Conservation (phyloP, 2,888 invertebrate species). For the Hymenopus coronatus region DNA sequence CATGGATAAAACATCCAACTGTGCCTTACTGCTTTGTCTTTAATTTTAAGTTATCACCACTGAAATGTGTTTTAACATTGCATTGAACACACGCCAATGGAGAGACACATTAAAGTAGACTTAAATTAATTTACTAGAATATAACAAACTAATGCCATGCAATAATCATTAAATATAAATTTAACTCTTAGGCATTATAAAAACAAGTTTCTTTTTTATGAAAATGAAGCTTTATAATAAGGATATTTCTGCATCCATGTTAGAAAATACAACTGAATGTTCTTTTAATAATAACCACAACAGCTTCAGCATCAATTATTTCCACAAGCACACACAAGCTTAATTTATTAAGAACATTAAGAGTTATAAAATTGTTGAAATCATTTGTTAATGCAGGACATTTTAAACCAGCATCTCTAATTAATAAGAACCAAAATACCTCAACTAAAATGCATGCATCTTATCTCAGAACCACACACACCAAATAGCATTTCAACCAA, state of each 20-base stretch:
- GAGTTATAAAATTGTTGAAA: background rate
- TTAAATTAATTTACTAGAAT: background rate
- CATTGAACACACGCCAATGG: background rate
- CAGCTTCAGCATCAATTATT: background rate
- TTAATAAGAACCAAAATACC: background rate
- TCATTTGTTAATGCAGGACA: background rate
- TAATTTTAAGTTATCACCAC: background rate
- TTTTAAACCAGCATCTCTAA: background rate
- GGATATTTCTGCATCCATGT: background rate
- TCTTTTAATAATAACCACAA: background rate
- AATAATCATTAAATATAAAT: background rate
- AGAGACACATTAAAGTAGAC: background rate
- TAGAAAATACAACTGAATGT: background rate
- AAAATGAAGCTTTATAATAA: background rate
- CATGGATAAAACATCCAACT: background rate
- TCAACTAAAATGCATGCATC: background rate
- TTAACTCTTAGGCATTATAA: background rate
- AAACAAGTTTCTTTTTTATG: background rate
- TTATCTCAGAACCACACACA: constrained; percentile 26
- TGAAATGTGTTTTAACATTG: background rate
- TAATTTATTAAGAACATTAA: background rate
- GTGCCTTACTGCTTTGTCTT: background rate
- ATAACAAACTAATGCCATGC: background rate
- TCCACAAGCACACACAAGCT: too few species aligned
- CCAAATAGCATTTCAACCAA: constrained; percentile 17